These are phyloP conservation scores for Hylyphantes graminicola DNA, from an alignment of 1,140 invertebrate species.

Conservation along the genomic window DNA sequence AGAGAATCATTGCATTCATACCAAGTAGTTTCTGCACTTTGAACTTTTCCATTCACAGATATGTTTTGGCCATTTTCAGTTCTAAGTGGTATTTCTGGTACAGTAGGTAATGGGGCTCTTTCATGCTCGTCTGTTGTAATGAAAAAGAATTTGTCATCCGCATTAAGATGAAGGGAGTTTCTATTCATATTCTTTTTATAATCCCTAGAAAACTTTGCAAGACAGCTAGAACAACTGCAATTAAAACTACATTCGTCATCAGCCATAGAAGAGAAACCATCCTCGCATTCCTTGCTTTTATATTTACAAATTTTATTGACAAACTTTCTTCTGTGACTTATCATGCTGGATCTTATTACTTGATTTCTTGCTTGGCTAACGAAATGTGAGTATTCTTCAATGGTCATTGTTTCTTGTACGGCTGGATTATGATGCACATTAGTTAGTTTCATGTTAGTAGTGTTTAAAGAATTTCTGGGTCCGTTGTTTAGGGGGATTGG, in stretches of 20 bases:
- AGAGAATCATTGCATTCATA: conserved; percentile 49
- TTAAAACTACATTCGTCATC: conserved; percentile 59
- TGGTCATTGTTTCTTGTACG: background rate
- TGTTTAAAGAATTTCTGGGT: background rate
- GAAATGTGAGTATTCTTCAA: conserved; percentile 1
- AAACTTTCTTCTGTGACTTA: conserved; percentile 29
- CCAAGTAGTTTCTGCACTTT: conserved; percentile 8
- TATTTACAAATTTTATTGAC: conserved; percentile 47
- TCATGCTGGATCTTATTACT: conserved; percentile 14
- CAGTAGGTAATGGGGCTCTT: background rate
- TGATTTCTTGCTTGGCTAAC: conserved; percentile 21
- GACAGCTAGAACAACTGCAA: conserved; percentile 49
- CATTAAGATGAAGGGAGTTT: background rate
- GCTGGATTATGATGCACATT: background rate
- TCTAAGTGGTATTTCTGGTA: background rate
- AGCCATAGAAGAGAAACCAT: conserved; percentile 55
- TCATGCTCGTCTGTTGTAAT: background rate
- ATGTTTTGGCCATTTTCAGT: background rate
- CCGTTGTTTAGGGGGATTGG: background rate
- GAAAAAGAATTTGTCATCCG: conserved; percentile 38
- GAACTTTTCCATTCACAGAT: background rate
- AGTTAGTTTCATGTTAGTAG: background rate
- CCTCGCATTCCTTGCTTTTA: conserved; percentile 45
- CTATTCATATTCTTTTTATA: background rate
- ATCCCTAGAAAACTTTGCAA: background rate